phyloP scores from a whole-genome alignment of 2,888 invertebrate species.

The Agonum fuliginosum region DNA sequence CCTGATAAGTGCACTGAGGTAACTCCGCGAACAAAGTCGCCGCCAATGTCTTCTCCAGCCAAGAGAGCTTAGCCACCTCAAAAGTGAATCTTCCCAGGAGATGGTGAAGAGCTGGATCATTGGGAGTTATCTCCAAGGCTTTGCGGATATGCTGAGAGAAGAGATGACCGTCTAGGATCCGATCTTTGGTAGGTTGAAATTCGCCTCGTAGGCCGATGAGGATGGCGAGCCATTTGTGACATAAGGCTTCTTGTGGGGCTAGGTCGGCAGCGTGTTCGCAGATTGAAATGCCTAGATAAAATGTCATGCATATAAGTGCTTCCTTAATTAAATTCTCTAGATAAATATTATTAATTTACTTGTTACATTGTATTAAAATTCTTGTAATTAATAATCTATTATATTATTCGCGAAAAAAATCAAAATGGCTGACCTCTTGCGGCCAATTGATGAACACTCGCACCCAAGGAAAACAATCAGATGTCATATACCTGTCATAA shows the following conservation, averaged over 20 bases:
- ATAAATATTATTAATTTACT: neutral
- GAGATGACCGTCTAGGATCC: conserved; percentile 78
- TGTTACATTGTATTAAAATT: too few species aligned
- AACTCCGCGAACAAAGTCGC: conserved; percentile 78
- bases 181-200: conserved; percentile 77
- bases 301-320: neutral
- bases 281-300: conserved; percentile 70
- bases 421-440: too few species aligned
- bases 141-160: conserved; percentile 82
- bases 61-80: conserved; percentile 74
- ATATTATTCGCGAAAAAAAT: neutral
- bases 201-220: conserved; percentile 79
- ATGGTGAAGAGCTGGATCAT: conserved; percentile 79
- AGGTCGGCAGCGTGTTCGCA: conserved; percentile 76
- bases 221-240: conserved; percentile 86
- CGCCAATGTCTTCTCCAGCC: conserved; percentile 79
- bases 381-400: too few species aligned
- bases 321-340: neutral
- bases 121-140: conserved; percentile 78
- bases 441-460: too few species aligned
- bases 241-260: conserved; percentile 74
- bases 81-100: conserved; percentile 82
- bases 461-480: too few species aligned
- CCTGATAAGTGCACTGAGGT: conserved; percentile 78
- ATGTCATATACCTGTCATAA: too few species aligned